Base-by-base conservation (phyloP, 2,888 invertebrate genomes). In the Ormyrus nitidulus region DNA sequence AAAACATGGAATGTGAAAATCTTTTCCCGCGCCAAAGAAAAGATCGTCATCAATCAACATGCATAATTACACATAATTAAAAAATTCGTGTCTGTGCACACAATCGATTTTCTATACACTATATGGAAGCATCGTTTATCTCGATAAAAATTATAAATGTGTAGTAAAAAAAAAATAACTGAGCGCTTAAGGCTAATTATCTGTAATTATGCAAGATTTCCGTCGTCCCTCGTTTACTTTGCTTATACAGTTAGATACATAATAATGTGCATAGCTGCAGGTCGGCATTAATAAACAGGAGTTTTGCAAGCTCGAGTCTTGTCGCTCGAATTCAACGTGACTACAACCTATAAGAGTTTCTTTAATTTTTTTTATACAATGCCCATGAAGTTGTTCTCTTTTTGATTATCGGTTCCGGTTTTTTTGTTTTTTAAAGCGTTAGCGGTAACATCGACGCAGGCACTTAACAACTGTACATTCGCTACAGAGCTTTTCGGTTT, bases 1-100 rank as follows among this genome's bases (percentile, higher is more conserved):
- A 8, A 62, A 77, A 61, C 49, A 61, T 78, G 78, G 78, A 78
- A 78, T 72, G 72, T 66, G 66, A 77, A 77, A 59, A 53, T 68
- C 44, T 68, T 66, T 77, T 59, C 56, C 59, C 66, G 53, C n/a
- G 46, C 8, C 4, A 19, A 66, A 72, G 13, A 77, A 72, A 44
- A 51, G 13, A 59, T 65, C 46, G 61, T 58, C 65, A 58, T 71
- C 8, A 70, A 65, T 71, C 65, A 69, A 56, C 10, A 34, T 69
- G 34, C 34, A 48, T 53, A 75, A 44, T 61, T 66, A 53, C 11
- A 62, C 48, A 51, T 53, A 19, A 62, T 48, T 48, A 34, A 56
- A 66, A 19, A 19, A 54, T 53, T 51, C 34, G 7, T 34, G 34
- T 34, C 34, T 58, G 46, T 46, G 46, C 9, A 61, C 34, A 34